Evolutionary conservation across 2,888 invertebrate species (phyloP).

Genomic region (Macrophya alboannulata): DNA sequence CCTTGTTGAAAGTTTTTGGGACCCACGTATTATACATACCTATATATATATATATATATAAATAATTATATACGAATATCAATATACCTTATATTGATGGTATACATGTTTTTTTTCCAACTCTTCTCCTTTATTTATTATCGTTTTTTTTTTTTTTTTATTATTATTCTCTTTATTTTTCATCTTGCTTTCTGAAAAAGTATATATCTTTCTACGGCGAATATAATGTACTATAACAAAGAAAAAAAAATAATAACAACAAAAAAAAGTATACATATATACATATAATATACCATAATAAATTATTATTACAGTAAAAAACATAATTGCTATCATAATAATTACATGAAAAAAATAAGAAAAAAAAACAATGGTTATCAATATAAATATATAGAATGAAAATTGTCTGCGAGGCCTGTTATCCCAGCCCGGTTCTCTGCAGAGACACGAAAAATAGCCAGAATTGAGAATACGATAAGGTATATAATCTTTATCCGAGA

Average conservation of each 20-base stretch:
- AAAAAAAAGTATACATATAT: constrained; percentile 60
- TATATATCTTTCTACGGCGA: constrained; percentile 73
- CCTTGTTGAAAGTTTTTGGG: constrained; percentile 78
- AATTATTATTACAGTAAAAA: constrained; percentile 64
- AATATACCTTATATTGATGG: constrained; percentile 18
- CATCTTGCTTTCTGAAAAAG: constrained; percentile 23
- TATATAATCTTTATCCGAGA: constrained; percentile 4
- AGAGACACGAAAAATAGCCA: constrained; percentile 9
- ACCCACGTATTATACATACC: constrained; percentile 56
- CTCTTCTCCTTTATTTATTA: background rate
- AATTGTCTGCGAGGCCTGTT: constrained; percentile 23
- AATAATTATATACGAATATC: constrained; percentile 43
- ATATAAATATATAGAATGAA: constrained; percentile 26
- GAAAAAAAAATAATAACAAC: constrained; percentile 52
- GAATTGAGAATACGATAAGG: background rate
- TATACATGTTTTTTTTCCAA: background rate
- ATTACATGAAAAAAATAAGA: constrained; percentile 46
- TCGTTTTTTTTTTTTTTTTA: background rate
- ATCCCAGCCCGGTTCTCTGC: constrained; percentile 27
- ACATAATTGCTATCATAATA: constrained; percentile 60
- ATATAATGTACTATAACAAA: constrained; percentile 75
- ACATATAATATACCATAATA: constrained; percentile 61
- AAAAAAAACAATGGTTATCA: constrained; percentile 51
- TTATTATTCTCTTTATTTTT: constrained; percentile 7
- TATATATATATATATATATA: constrained; percentile 34